These are phyloP conservation scores for Thymelicus sylvestris DNA, from an alignment of 2,888 invertebrate genomes.

Conservation along the genomic window DNA sequence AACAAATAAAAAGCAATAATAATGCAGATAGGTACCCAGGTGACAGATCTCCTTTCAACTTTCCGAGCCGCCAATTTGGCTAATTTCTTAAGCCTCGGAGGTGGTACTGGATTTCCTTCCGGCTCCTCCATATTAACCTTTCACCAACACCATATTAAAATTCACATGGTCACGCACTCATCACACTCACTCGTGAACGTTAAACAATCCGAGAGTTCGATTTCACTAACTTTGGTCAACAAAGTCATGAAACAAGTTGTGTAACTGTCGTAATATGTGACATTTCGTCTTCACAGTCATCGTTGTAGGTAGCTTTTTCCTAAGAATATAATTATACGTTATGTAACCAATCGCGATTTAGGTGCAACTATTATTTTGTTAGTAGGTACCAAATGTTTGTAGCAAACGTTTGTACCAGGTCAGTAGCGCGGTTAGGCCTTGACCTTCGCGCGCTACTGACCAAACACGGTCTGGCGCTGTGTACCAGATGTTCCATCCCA, in stretches of 20 bases:
- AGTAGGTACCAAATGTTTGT: conserved; percentile 8
- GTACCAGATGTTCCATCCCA: conserved; percentile 69
- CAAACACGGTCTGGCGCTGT: conserved; percentile 70
- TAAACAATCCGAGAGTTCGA: conserved; percentile 53
- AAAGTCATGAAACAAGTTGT: conserved; percentile 65
- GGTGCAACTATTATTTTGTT: not conserved
- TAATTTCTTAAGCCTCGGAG: conserved; percentile 76
- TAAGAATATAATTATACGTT: not conserved
- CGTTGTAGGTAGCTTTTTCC: not conserved
- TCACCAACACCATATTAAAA: conserved; percentile 40
- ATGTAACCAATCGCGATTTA: not conserved
- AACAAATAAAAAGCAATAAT: not conserved
- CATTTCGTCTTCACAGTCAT: conserved; percentile 7
- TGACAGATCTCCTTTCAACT: conserved; percentile 68
- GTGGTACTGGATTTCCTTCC: conserved; percentile 68
- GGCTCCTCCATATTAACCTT: conserved; percentile 65
- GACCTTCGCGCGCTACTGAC: conserved; percentile 76
- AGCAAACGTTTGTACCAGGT: conserved; percentile 48
- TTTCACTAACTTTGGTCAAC: conserved; percentile 66
- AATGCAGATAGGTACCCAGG: conserved; percentile 63
- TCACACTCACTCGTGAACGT: conserved; percentile 48
- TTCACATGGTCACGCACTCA: conserved; percentile 48
- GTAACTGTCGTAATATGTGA: conserved; percentile 24
- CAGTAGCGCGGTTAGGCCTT: conserved; percentile 70
- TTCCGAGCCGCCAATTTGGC: conserved; percentile 68